These are phyloP conservation scores for Cydia pomonella DNA, from an alignment of 1,140 invertebrate species.

Conservation along the genomic window DNA sequence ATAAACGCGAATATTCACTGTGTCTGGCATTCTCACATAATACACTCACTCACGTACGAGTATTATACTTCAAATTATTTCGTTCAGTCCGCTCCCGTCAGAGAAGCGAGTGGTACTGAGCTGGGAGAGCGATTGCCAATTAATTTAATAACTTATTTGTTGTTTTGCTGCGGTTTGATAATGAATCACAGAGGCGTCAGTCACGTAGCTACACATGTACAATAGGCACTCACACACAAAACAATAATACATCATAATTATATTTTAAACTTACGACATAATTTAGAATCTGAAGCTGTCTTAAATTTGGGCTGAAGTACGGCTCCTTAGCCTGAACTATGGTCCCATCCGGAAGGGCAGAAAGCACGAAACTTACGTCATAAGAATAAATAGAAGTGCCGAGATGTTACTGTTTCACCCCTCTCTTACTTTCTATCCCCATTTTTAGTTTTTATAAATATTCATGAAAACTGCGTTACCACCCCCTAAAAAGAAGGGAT, in stretches of 20 bases:
- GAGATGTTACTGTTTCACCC: too few relatives aligned
- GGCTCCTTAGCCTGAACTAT: too few relatives aligned
- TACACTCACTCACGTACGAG: background rate
- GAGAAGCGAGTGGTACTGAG: slow-evolving; percentile 5
- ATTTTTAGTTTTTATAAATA: too few relatives aligned
- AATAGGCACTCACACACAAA: background rate
- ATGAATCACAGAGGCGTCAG: slow-evolving; percentile 3
- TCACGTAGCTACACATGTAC: slow-evolving; percentile 7
- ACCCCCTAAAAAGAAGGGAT: too few relatives aligned
- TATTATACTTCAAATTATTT: slow-evolving; percentile 7
- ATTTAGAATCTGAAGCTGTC: background rate
- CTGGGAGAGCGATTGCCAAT: slow-evolving; percentile 6
- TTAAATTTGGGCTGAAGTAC: too few relatives aligned
- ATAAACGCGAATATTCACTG: slow-evolving; percentile 21
- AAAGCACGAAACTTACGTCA: too few relatives aligned
- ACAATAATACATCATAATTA: background rate
- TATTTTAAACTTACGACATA: background rate
- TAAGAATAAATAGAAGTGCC: too few relatives aligned
- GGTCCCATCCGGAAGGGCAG: too few relatives aligned
- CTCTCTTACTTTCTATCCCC: too few relatives aligned
- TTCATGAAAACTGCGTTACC: too few relatives aligned
- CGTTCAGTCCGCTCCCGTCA: background rate
- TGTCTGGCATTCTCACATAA: slow-evolving; percentile 21
- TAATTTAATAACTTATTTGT: slow-evolving; percentile 16
- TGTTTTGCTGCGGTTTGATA: slow-evolving; percentile 22